These are phyloP conservation scores for Tokudaia muenninki DNA, from an alignment of 2,797 vertebrate genomes.

Conservation along the genomic window DNA sequence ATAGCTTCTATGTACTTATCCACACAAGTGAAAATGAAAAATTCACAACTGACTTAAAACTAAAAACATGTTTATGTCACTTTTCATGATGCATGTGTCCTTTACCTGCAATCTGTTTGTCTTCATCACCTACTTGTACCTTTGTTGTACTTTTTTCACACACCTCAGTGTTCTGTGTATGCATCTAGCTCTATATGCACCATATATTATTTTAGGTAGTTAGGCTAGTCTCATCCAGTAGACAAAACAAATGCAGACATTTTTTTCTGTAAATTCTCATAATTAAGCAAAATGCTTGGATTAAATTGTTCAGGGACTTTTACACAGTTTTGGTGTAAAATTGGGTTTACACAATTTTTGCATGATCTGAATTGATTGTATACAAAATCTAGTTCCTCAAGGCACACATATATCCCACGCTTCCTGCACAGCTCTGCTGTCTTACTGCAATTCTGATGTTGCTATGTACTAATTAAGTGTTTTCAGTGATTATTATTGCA, in stretches of 20 bases:
- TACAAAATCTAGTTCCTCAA: neutral
- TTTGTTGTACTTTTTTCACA: neutral
- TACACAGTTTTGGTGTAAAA: conserved; percentile 9
- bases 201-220: neutral
- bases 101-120: neutral
- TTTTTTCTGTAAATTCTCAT: conserved; percentile 19
- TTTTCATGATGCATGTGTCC: neutral
- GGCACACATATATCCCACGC: neutral
- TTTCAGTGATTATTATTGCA: conserved; percentile 28
- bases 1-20: neutral
- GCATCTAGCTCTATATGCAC: neutral
- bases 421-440: neutral
- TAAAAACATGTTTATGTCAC: neutral
- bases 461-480: neutral
- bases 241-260: neutral
- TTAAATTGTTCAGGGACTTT: conserved; percentile 13
- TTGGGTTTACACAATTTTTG: neutral
- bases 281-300: neutral
- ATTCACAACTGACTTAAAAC: neutral
- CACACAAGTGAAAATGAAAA: neutral
- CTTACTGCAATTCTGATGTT: neutral
- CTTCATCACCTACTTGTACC: neutral
- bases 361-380: conserved; percentile 1
- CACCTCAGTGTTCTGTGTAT: neutral
- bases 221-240: neutral